A percentile compares a stretch with the other conserved stretches of the same genome.
phyloP scores from a whole-genome alignment of 2,113 vertebrate genomes.

The Halichoeres trimaculatus region DNA sequence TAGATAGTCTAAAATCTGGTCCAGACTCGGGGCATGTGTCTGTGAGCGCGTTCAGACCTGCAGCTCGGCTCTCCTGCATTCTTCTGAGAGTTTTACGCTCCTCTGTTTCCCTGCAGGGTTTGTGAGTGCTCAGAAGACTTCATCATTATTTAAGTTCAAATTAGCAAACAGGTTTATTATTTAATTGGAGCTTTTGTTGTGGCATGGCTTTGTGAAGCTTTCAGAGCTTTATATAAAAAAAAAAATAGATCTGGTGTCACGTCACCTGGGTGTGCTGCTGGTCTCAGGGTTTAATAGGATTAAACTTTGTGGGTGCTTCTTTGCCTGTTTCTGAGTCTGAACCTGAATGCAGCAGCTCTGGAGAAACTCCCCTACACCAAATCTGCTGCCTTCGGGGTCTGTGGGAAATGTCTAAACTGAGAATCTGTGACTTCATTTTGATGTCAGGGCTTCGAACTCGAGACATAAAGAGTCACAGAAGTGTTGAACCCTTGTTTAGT shows the following conservation, averaged over 20 bases:
- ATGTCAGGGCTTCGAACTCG: no score
- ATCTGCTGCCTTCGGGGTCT: conserved; percentile 22
- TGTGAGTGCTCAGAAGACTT: neutral
- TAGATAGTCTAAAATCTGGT: neutral
- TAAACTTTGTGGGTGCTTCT: neutral
- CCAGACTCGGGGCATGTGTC: neutral
- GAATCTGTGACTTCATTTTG: neutral
- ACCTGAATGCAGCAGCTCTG: neutral
- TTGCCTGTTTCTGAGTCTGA: neutral
- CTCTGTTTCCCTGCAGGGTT: neutral
- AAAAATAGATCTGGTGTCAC: no score
- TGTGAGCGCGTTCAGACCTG: conserved; percentile 35
- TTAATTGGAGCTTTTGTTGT: no score
- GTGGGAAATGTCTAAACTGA: neutral
- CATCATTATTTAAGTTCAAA: neutral
- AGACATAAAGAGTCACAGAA: neutral
- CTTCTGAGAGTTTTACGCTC: neutral
- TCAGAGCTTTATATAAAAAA: no score
- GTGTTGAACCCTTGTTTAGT: no score
- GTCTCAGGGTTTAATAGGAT: no score
- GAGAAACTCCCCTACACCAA: neutral
- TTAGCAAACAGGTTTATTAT: neutral
- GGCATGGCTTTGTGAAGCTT: no score
- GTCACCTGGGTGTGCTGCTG: no score
- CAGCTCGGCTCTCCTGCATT: neutral